Base-by-base conservation (phyloP, 1,140 invertebrate species). In the Anagrus nilaparvatae region DNA sequence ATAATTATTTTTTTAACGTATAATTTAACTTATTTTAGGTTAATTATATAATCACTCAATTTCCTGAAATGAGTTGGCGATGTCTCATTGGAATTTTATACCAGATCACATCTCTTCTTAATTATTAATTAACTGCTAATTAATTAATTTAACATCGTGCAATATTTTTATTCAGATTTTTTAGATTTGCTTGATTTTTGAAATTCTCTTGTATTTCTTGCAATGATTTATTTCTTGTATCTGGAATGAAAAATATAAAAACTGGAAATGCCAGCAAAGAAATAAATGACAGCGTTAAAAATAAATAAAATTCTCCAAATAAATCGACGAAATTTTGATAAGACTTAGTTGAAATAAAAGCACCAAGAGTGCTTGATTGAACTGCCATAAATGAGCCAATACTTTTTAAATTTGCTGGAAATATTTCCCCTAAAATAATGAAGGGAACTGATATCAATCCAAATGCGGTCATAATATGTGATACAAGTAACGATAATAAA, bases 221-320 rank as follows among this genome's bases (percentile, higher is more conserved):
- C 2, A 86, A 71, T 2, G 79, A 78, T 56, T 82, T 84, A n/a
- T 81, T 81, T 61, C 87, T 88, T 0, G 85, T 89, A 65, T 90
- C 85, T 0, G 84, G 82, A 13, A 87, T 65, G 24, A 73, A 66
- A 4, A 72, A 61, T 25, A 77, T 61, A 30, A 79, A 72, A 53
- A 79, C 85, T 18, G 80, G 38, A 1, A 78, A 55, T 3, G 79
- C 73, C 5, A 78, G 31, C 1, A 77, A 50, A n/a, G 79, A 81
- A 12, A 46, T 21, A 4, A 18, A 4, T 0, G 34, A 32, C 12
- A 48, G 46, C 16, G 50, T 44, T 30, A 39, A 55, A 21, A 46
- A 53, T 0, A 53, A 47, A 13, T 51, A 48, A 13, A 28, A 37
- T 32, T 50, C 44, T 17, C 74, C 75, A 23, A 82, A 72, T 3